Evolutionary conservation across 2,888 invertebrate genomes (phyloP).

Genomic region (Lithophane leautieri): DNA sequence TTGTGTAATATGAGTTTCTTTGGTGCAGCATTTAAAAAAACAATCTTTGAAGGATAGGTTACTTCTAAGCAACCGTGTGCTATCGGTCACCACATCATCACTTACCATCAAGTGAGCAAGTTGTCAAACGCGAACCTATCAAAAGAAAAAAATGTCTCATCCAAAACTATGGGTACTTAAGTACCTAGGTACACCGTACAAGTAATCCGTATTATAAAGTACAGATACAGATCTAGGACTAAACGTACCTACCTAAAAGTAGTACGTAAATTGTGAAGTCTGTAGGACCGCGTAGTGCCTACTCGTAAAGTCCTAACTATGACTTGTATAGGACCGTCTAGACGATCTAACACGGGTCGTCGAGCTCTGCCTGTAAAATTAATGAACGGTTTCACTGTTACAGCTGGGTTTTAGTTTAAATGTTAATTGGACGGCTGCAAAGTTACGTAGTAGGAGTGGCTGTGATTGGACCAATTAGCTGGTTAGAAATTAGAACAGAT

Average conservation of each 20-base stretch:
- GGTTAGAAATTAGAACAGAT: not conserved
- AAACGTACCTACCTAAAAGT: not conserved
- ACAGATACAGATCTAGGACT: not conserved
- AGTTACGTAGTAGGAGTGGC: not conserved
- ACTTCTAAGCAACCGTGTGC: too few relatives aligned
- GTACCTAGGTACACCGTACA: too few relatives aligned
- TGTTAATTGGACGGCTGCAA: constrained; percentile 9
- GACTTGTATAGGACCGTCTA: constrained; percentile 62
- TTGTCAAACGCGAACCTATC: too few relatives aligned
- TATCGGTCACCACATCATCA: too few relatives aligned
- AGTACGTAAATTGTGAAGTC: constrained; percentile 21
- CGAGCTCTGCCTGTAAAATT: constrained; percentile 59
- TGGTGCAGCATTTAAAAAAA: too few relatives aligned
- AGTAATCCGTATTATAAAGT: too few relatives aligned
- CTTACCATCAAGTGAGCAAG: too few relatives aligned
- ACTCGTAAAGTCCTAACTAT: constrained; percentile 24
- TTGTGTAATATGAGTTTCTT: too few relatives aligned
- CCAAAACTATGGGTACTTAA: too few relatives aligned
- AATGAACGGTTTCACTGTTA: constrained; percentile 52
- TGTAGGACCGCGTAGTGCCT: constrained; percentile 17
- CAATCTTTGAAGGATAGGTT: too few relatives aligned
- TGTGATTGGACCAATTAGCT: constrained; percentile 8
- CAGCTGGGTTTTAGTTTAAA: constrained; percentile 40
- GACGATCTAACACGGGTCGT: constrained; percentile 69
- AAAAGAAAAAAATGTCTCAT: too few relatives aligned